These are phyloP conservation scores for Cariama cristata DNA, from an alignment of 2,113 vertebrate genomes.

Conservation along the genomic window DNA sequence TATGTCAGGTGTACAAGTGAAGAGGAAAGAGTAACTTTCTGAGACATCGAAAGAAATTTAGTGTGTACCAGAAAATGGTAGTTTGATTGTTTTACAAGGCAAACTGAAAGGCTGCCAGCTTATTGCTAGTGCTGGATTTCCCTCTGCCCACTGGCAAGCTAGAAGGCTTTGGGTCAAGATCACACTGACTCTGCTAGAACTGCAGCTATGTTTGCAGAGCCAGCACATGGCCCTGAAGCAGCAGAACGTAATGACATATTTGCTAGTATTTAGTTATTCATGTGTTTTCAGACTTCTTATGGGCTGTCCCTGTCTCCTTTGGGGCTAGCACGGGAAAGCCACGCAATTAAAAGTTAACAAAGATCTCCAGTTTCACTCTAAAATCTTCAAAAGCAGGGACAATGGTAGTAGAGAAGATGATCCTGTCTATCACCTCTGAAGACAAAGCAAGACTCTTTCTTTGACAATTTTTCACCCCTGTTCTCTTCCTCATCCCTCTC, in stretches of 20 bases:
- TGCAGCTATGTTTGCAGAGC: background rate
- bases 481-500: background rate
- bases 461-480: background rate
- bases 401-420: background rate
- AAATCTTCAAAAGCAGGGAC: background rate
- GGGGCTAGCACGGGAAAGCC: background rate
- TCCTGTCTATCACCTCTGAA: background rate
- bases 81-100: background rate
- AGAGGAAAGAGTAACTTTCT: background rate
- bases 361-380: background rate
- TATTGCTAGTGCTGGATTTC: background rate
- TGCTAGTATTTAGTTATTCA: background rate
- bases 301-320: background rate
- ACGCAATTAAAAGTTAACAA: background rate
- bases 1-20: background rate
- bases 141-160: background rate
- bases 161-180: background rate
- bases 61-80: background rate
- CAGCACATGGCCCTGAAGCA: background rate
- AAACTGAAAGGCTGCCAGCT: background rate
- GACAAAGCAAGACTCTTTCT: background rate
- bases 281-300: background rate
- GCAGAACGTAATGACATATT: background rate
- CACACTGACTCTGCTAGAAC: background rate
- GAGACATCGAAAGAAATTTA: background rate